Percentiles rank a stretch among this genome's conserved stretches.
These are phyloP conservation scores for Plutomurus gul DNA, from an alignment of 1,140 invertebrate genomes.

Conservation along the genomic window DNA sequence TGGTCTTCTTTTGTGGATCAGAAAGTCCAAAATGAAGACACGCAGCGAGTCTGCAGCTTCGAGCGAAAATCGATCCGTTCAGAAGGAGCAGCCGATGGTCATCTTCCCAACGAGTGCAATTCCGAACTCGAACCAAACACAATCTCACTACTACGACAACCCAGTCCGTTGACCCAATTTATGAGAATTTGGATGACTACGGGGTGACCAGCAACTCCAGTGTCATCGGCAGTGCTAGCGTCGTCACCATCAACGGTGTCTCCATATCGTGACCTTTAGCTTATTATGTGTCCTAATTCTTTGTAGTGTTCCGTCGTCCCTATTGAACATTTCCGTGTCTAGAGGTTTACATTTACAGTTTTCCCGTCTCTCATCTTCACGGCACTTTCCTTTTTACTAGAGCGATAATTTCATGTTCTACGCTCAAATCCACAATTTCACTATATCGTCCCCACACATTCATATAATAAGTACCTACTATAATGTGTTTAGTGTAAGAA, in stretches of 20 bases:
- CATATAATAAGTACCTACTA: no score
- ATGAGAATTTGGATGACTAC: constrained; percentile 51
- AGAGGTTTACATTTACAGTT: no score
- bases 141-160: constrained; percentile 51
- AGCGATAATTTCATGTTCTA: no score
- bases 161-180: constrained; percentile 50
- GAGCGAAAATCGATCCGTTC: background rate
- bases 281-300: no score
- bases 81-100: constrained; percentile 48
- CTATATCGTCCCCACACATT: no score
- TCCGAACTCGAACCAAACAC: background rate
- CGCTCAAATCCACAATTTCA: no score
- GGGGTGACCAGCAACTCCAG: constrained; percentile 30
- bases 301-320: no score
- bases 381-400: no score
- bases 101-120: constrained; percentile 24
- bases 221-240: background rate
- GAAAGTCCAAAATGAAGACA: constrained; percentile 20
- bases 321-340: no score
- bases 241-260: constrained; percentile 52
- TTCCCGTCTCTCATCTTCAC: no score
- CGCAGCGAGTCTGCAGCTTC: background rate
- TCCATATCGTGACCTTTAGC: constrained; percentile 36
- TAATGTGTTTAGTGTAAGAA: no score
- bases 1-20: constrained; percentile 40